Base-by-base conservation (phyloP, 2,113 vertebrate species). In the Gobius niger region DNA sequence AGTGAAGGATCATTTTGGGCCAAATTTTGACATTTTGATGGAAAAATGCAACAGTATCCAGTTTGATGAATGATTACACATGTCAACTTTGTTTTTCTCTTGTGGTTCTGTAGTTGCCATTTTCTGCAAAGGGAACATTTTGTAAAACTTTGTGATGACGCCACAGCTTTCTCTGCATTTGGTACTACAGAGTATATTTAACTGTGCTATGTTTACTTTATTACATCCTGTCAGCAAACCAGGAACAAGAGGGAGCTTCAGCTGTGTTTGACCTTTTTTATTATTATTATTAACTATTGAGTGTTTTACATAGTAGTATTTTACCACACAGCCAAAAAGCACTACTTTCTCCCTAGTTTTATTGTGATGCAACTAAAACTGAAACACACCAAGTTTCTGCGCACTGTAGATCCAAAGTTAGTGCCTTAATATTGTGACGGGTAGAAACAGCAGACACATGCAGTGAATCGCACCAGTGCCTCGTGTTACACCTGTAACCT, bases 381-480 rank as follows among this genome's bases (percentile, higher is more conserved):
- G 57, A 12, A n/a, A 70, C 64, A 70, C 74, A 63, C 67, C 80
- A 68, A 46, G 78, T 78, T 77, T 78, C 75, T 72, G 67, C 65
- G 70, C 60, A 73, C 74, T 75, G 65, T 80, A 67, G 34, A 60
- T 66, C 19, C 63, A 67, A 51, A 75, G 73, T 76, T 44, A 7
- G 83, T 87, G 85, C 85, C 83, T 90, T 89, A 75, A 54, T 41
- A 60, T 72, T 79, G 67, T 76, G 41, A 75, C 59, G 53, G 42
- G 24, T 34, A 34, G 24, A 3, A 34, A 34, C 24, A 2, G 24
- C 5, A 34, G 24, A 34, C 24, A 69, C 62, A 78, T 68, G 51
- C 78, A 79, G 78, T 68, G 70, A 70, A 77, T 70, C 68, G 56
- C 75, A 59, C 14, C 1, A 3, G 68, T 72, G 65, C 71, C 64